Conservation (phyloP, 2,888 invertebrate genomes). For the Cremastinae sp. region DNA sequence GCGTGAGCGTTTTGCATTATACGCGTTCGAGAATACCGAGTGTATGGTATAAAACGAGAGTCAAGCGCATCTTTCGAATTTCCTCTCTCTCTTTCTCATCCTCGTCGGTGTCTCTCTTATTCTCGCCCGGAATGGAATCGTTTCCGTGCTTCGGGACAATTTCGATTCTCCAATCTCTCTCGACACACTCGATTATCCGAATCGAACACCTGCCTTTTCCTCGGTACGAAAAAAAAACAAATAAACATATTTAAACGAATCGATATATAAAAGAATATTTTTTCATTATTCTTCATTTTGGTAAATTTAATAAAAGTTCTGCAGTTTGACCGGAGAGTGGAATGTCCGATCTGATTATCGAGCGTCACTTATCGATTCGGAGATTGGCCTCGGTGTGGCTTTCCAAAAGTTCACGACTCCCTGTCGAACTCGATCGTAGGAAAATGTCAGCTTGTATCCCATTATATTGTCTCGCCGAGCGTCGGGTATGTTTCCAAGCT, state of each 20-base stretch:
- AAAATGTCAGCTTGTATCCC: conserved; percentile 3
- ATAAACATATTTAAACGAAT: conserved; percentile 7
- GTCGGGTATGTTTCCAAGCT: not conserved
- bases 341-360: conserved; percentile 53
- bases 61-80: conserved; percentile 16
- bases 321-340: too few relatives aligned
- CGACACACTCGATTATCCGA: conserved; percentile 54
- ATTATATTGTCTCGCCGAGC: conserved; percentile 4
- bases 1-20: not conserved
- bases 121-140: not conserved
- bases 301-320: too few relatives aligned
- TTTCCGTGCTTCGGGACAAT: conserved; percentile 22
- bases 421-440: not conserved
- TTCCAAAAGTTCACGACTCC: not conserved
- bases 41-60: conserved; percentile 19
- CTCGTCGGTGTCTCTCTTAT: conserved; percentile 1
- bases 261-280: conserved; percentile 50
- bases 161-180: conserved; percentile 33
- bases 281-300: too few relatives aligned
- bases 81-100: conserved; percentile 6
- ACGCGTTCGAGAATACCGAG: conserved; percentile 5
- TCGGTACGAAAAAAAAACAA: conserved; percentile 4
- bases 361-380: conserved; percentile 52
- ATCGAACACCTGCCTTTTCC: conserved; percentile 52
- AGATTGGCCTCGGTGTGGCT: conserved; percentile 43